Evolutionary conservation across 2,797 vertebrate species (phyloP), one percentile per base, ranked within the genome.

Genomic region (Iguana delicatissima): DNA sequence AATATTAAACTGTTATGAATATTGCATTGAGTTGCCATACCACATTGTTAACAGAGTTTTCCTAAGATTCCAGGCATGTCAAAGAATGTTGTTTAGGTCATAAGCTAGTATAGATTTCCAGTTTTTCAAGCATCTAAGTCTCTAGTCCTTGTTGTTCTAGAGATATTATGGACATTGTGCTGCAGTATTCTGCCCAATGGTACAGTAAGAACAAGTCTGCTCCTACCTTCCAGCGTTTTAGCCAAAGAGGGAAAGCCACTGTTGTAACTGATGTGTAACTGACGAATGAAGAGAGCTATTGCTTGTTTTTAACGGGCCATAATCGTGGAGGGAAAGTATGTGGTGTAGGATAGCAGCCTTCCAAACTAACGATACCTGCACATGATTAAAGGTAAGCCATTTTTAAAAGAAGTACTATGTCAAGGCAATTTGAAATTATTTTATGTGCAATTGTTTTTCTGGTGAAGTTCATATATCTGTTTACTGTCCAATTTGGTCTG

Each of bases 361-460:
- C 59, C 67, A 87, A 80, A 55, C 20, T 55, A 72, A 80, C 42
- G 24, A 24, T 69, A 80, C 24, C 42, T 87, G 38, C 76, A 35
- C 77, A 89, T 89, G 80, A 74, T 74, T 83, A 89, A 89, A 83
- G 80, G 69, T 89, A 89, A 74, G 55, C 26, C 20, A 18, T 69
- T 46, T 9, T 88, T 16, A 62, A 57, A 57, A 57, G 64, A 83
- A 7, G 14, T 46, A 74, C n/a, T 74, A 46, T 0, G 62, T 62
- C 46, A 29, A n/a, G 29, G 20, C n/a, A 7, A 74, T 32, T 38
- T 73, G 52, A 74, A 59, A 12, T 74, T n/a, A 8, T 62, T 80
- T 80, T 57, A 52, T 20, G 50, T 59, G 35, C n/a, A 88, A 22
- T 12, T 55, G 14, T 57, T 38, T 57, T 57, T 46, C 24, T 46